Conservation (phyloP, 2,888 invertebrate genomes). For the Drosophila trichaetosa region DNA sequence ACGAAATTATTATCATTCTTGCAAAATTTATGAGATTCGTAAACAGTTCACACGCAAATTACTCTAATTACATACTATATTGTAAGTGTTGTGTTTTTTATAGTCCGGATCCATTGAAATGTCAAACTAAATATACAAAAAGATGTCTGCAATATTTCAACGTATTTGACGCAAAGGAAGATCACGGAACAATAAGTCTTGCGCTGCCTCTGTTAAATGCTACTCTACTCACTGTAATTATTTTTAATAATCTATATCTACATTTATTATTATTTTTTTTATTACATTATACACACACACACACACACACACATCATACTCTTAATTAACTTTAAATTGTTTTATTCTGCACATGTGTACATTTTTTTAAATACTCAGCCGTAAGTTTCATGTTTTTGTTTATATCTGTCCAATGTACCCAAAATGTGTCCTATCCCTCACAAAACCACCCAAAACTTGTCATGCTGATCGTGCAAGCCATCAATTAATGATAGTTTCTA, state of each 20-base stretch:
- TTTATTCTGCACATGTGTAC: conserved; percentile 60
- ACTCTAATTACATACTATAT: conserved; percentile 30
- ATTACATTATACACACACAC: conserved; percentile 2
- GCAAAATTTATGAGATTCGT: conserved; percentile 89
- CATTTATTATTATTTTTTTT: conserved; percentile 20
- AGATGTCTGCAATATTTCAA: conserved; percentile 39
- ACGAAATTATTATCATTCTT: conserved; percentile 96
- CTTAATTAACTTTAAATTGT: conserved; percentile 48
- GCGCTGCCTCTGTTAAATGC: conserved; percentile 41
- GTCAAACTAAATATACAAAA: conserved; percentile 14
- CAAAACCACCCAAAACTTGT: conserved; percentile 46
- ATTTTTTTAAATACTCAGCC: conserved; percentile 53
- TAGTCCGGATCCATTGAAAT: conserved; percentile 18
- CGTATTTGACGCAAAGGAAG: conserved; percentile 7
- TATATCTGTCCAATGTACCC: conserved; percentile 31
- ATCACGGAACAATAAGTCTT: conserved; percentile 22
- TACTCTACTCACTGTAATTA: conserved; percentile 60
- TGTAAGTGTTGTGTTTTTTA: conserved; percentile 38
- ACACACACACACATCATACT: conserved; percentile 26
- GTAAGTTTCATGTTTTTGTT: conserved; percentile 46
- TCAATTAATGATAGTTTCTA: conserved; percentile 53
- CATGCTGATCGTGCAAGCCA: conserved; percentile 64
- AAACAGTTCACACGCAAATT: conserved; percentile 34
- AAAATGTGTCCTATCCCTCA: conserved; percentile 33
- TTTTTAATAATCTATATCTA: conserved; percentile 47